Evolutionary conservation across 1,140 invertebrate species (phyloP), one percentile per base, ranked within the genome.

Genomic region (Brachionus rotundiformis): DNA sequence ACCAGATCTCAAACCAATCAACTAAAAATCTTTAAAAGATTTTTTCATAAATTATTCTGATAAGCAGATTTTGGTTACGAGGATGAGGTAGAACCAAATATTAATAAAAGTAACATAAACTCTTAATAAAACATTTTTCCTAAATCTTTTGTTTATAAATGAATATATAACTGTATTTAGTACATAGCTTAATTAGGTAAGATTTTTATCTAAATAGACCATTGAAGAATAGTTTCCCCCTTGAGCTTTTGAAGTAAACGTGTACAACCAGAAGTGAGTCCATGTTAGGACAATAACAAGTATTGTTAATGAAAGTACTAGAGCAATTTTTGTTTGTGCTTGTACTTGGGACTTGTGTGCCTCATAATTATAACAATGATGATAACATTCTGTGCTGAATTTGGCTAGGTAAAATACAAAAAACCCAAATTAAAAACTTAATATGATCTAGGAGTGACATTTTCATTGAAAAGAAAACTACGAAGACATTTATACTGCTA

Each of bases 71-170:
- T n/a, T n/a, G n/a, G n/a, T n/a, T n/a, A n/a, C n/a, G n/a, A n/a
- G n/a, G n/a, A n/a, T n/a, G n/a, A n/a, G n/a, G n/a, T n/a, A n/a
- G n/a, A n/a, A n/a, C n/a, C n/a, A n/a, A n/a, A n/a, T n/a, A n/a
- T n/a, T 41, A 41, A 41, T 13, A 49, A 49, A n/a, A 54, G 4
- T 4, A 19, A 54, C 47, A 54, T 19, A 54, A 54, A 54, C 47
- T 54, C 23, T 54, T 54, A 19, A 16, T 16, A 54, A 16, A 19
- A 31, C 63, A 68, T 19, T 36, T 68, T 33, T 33, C 36, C 63
- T 33, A 68, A 68, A 68, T 13, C 63, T 27, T 41, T 68, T 68
- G 33, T 68, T 68, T 6, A 68, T 19, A 68, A 68, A 68, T 8
- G 63, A 68, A 36, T 68, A 68, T 36, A 68, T 36, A 4, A 68